These are phyloP conservation scores for Tenthredo distinguenda DNA, from an alignment of 2,888 invertebrate species.

Conservation along the genomic window DNA sequence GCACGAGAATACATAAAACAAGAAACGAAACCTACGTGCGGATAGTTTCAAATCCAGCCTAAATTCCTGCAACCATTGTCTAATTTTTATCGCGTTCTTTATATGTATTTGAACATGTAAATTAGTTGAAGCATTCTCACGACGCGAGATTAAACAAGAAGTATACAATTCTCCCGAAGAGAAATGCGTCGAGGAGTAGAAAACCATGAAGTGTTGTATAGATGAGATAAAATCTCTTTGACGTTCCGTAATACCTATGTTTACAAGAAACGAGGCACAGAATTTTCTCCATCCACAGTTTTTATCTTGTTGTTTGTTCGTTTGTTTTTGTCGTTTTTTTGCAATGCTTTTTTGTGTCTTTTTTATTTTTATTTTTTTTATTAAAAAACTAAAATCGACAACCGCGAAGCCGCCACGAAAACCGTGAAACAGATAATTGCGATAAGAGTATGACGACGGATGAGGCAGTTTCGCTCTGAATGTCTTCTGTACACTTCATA, in stretches of 20 bases:
- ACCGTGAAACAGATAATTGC: slow-evolving; percentile 19
- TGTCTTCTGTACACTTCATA: slow-evolving; percentile 6
- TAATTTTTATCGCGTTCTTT: not conserved
- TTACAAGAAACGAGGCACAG: not conserved
- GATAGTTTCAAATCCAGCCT: not conserved
- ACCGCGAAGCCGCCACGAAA: not conserved
- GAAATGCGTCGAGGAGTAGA: not conserved
- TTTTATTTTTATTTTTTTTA: not conserved
- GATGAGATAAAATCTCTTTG: slow-evolving; percentile 16
- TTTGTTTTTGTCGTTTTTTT: not conserved
- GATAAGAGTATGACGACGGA: slow-evolving; percentile 18
- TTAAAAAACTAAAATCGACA: not conserved
- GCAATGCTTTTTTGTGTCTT: not conserved
- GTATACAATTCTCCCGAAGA: not conserved
- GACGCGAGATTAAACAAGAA: not conserved
- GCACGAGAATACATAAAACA: not conserved
- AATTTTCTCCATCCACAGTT: not conserved
- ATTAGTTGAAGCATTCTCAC: not conserved
- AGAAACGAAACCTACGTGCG: not conserved
- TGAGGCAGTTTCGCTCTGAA: slow-evolving; percentile 39
- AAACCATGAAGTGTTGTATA: slow-evolving; percentile 4
- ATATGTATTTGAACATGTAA: not conserved
- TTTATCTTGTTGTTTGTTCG: not conserved
- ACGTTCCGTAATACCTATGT: not conserved
- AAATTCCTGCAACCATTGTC: not conserved